A percentile compares a stretch with the other conserved stretches of the same genome.
Evolutionary conservation across 2,888 invertebrate species (phyloP).

Genomic region (Aporophyla lueneburgensis): DNA sequence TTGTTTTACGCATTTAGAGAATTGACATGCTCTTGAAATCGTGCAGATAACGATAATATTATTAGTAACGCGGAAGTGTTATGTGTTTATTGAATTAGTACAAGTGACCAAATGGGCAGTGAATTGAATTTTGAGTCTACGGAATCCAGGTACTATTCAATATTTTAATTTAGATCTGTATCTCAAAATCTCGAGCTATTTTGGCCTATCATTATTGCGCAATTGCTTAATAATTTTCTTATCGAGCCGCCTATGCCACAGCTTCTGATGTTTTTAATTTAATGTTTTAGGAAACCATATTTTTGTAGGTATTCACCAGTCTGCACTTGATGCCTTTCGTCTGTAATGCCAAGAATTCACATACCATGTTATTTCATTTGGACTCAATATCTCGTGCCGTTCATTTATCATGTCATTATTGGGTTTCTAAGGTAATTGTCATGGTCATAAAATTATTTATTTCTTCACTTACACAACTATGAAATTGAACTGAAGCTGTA

Average conservation of each 20-base stretch:
- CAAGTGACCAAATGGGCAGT: constrained; percentile 86
- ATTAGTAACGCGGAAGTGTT: constrained; percentile 69
- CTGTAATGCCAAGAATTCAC: constrained; percentile 78
- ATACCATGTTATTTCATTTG: constrained; percentile 77
- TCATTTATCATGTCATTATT: constrained; percentile 81
- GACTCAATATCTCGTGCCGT: constrained; percentile 77
- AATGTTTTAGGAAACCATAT: constrained; percentile 54
- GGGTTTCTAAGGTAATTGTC: constrained; percentile 81
- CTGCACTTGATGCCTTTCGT: constrained; percentile 62
- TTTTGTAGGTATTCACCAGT: constrained; percentile 73
- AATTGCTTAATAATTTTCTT: constrained; percentile 71
- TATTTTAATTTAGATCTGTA: constrained; percentile 46
- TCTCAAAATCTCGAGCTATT: constrained; percentile 54
- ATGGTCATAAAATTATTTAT: constrained; percentile 42
- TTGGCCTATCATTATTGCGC: constrained; percentile 76
- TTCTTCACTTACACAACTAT: constrained; percentile 17
- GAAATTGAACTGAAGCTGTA: constrained; percentile 9
- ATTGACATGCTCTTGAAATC: constrained; percentile 57
- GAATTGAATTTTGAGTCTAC: constrained; percentile 82
- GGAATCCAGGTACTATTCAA: constrained; percentile 80
- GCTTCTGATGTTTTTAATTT: constrained; percentile 47
- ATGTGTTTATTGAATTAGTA: constrained; percentile 86
- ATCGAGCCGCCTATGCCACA: constrained; percentile 46
- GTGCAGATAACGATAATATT: constrained; percentile 47
- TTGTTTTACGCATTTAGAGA: constrained; percentile 64